Conservation (phyloP, 2,888 invertebrate species). For the Drosophila hamatofila region DNA sequence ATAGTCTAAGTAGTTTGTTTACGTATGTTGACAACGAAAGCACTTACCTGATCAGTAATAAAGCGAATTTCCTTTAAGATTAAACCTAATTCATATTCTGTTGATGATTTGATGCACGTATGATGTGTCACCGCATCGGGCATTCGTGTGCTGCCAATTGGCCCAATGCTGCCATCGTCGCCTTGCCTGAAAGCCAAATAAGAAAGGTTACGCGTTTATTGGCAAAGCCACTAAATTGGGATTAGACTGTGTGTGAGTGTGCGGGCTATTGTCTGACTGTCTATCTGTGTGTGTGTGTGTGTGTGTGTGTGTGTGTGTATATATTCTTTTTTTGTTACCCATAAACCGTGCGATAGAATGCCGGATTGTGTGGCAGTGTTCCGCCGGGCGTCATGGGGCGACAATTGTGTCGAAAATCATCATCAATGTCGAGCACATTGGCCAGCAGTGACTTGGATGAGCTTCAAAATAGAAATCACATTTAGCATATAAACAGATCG, state of each 20-base stretch:
- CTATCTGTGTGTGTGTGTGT: background rate
- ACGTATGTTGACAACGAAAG: conserved; percentile 28
- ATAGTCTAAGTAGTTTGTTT: conserved; percentile 7
- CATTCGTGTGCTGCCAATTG: conserved; percentile 90
- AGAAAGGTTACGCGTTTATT: conserved; percentile 63
- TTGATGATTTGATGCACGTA: conserved; percentile 92
- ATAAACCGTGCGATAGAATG: conserved; percentile 91
- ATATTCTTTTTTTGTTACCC: conserved; percentile 86
- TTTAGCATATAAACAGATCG: conserved; percentile 39
- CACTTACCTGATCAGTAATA: conserved; percentile 93
- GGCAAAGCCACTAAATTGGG: conserved; percentile 33
- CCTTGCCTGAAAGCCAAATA: conserved; percentile 81
- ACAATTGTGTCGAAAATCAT: conserved; percentile 95
- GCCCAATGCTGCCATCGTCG: conserved; percentile 85
- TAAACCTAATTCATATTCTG: conserved; percentile 96
- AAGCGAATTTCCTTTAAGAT: conserved; percentile 97
- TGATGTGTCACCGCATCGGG: conserved; percentile 91
- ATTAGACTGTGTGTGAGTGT: conserved; percentile 26
- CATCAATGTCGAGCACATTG: conserved; percentile 98
- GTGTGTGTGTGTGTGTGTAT: background rate
- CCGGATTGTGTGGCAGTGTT: conserved; percentile 87
- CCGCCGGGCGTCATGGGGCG: conserved; percentile 89
- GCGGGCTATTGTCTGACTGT: conserved; percentile 16
- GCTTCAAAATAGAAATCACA: conserved; percentile 80
- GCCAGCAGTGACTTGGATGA: conserved; percentile 98